Conservation (phyloP, 2,797 vertebrate genomes). For the Tarsius wallacei region DNA sequence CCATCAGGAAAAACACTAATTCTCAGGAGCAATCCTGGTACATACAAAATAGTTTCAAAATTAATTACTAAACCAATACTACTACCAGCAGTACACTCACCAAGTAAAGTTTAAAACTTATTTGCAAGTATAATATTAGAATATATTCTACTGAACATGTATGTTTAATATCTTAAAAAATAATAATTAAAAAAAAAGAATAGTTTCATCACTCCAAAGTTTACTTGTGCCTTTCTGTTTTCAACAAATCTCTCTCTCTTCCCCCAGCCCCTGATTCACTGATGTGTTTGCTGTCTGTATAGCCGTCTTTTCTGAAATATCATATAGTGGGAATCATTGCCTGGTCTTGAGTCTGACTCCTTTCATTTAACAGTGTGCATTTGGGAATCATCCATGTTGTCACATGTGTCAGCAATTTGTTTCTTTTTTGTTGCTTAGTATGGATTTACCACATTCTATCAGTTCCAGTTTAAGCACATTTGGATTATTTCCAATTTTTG, state of each 20-base stretch:
- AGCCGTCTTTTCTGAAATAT: neutral
- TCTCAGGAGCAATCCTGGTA: neutral
- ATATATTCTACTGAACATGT: neutral
- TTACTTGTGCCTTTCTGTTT: neutral
- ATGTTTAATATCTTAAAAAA: too few relatives aligned
- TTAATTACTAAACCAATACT: neutral
- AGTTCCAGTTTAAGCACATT: neutral
- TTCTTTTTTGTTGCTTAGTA: neutral
- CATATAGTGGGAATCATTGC: neutral
- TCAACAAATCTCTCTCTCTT: neutral
- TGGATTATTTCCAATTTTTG: too few relatives aligned
- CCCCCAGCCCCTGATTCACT: neutral
- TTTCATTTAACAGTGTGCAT: neutral
- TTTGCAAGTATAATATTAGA: conserved; percentile 19
- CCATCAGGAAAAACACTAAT: neutral
- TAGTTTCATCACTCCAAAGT: neutral
- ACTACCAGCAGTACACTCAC: neutral
- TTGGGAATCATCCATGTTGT: too few relatives aligned
- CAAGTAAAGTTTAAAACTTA: neutral
- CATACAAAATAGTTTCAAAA: neutral
- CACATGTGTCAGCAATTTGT: too few relatives aligned
- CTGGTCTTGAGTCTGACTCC: neutral
- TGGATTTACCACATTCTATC: neutral
- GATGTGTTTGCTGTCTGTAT: neutral
- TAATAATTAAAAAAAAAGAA: too few relatives aligned